Conservation (phyloP, 2,113 vertebrate species). For the Tetrax tetrax region DNA sequence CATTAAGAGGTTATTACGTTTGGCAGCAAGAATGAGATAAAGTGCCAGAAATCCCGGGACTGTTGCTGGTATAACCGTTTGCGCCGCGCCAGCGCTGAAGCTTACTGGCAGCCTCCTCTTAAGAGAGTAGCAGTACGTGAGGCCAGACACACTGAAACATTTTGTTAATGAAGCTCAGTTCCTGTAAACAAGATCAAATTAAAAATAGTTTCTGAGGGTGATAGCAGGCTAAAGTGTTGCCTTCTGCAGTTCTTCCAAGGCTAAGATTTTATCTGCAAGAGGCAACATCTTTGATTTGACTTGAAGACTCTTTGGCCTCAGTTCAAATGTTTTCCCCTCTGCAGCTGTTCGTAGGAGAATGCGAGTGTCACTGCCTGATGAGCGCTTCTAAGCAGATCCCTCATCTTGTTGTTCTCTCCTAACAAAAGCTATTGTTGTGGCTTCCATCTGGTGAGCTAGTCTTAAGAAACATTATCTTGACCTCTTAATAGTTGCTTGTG, state of each 20-base stretch:
- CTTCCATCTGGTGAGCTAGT: neutral
- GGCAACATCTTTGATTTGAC: neutral
- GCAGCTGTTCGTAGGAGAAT: neutral
- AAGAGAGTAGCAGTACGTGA: slow-evolving; percentile 33
- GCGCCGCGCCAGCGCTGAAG: neutral
- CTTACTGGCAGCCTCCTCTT: neutral
- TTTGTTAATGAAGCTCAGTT: slow-evolving; percentile 25
- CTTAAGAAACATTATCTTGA: neutral
- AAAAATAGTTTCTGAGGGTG: neutral
- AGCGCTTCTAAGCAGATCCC: neutral
- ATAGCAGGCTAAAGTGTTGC: neutral
- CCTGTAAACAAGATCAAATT: slow-evolving; percentile 52
- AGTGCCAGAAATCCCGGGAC: slow-evolving; percentile 10
- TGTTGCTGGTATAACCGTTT: neutral
- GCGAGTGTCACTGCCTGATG: neutral
- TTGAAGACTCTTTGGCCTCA: neutral
- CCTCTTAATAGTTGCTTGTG: neutral
- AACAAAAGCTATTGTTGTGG: slow-evolving; percentile 39
- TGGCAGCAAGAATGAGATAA: neutral
- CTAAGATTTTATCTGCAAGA: slow-evolving; percentile 2
- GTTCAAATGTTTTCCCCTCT: neutral
- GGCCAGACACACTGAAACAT: slow-evolving; percentile 30
- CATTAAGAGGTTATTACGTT: slow-evolving; percentile 22
- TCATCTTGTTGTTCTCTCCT: neutral
- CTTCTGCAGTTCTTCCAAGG: neutral